These are phyloP conservation scores for Toxostoma redivivum DNA, from an alignment of 2,113 vertebrate species.

Conservation along the genomic window DNA sequence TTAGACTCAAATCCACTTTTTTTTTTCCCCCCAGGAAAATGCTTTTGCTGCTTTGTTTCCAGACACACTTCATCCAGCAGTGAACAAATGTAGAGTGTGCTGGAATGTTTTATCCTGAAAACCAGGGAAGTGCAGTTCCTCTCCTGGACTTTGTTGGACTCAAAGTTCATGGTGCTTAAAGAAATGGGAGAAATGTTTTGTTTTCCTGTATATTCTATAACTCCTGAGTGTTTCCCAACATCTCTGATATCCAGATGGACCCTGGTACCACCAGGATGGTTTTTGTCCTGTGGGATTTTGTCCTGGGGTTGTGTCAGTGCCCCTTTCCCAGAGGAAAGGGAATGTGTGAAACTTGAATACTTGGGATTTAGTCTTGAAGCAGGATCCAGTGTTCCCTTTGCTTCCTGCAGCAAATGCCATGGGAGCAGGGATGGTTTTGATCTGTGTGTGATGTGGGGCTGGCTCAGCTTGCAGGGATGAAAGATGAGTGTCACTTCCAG, in stretches of 20 bases:
- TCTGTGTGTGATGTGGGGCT: neutral
- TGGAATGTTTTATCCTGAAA: neutral
- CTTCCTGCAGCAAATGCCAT: neutral
- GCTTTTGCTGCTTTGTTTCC: neutral
- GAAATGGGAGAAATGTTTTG: neutral
- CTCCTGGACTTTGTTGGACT: neutral
- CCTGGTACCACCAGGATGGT: fast-evolving
- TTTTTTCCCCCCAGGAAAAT: neutral
- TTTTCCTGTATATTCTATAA: neutral
- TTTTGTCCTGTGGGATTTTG: neutral
- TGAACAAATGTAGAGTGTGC: neutral
- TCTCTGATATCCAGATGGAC: fast-evolving
- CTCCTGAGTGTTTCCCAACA: neutral
- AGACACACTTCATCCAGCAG: neutral
- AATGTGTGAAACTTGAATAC: neutral
- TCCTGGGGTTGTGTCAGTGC: neutral
- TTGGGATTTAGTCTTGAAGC: neutral
- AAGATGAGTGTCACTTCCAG: neutral
- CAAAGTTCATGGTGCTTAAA: neutral
- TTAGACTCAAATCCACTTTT: neutral
- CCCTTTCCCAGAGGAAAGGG: neutral
- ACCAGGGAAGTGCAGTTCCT: neutral
- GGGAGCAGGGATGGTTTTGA: constrained; percentile 17
- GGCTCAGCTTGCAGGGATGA: constrained; percentile 17
- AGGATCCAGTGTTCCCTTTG: neutral